Percentiles rank a stretch among this genome's conserved stretches.
phyloP scores from a whole-genome alignment of 2,113 vertebrate genomes.

The Aix galericulata region DNA sequence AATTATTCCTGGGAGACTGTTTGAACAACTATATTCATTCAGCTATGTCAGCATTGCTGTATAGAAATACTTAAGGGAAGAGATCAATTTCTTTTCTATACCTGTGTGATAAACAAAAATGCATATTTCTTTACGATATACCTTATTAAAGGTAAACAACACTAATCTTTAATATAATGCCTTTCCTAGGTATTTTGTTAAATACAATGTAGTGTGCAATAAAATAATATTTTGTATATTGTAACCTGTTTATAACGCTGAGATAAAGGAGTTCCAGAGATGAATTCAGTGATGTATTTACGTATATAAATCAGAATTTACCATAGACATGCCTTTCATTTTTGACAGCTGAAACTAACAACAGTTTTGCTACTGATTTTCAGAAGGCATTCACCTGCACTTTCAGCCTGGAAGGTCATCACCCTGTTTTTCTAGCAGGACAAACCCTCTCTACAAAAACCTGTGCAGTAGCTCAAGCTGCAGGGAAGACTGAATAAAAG shows the following conservation, averaged over 20 bases:
- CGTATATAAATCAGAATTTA: not conserved
- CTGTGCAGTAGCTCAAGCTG: not conserved
- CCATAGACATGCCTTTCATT: not conserved
- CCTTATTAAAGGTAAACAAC: not conserved
- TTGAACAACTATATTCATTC: not conserved
- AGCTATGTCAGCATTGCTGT: not conserved
- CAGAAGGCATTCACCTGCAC: not conserved
- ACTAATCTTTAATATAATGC: not conserved
- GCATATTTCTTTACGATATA: not conserved
- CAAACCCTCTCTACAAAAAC: not conserved
- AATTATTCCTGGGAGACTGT: not conserved
- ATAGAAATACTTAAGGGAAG: not conserved
- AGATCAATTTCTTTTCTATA: not conserved
- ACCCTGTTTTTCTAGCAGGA: not conserved
- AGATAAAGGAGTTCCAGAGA: not conserved
- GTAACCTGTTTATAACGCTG: not conserved
- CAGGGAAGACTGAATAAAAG: not conserved
- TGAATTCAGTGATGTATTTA: rapidly evolving
- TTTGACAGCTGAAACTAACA: not conserved
- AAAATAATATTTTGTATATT: not conserved
- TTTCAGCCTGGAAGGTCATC: not conserved
- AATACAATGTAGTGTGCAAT: not conserved
- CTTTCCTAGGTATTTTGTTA: not conserved
- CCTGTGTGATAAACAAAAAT: not conserved
- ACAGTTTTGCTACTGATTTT: not conserved